A percentile compares a stretch with the other conserved stretches of the same genome.
phyloP scores from a whole-genome alignment of 2,113 vertebrate species.

The Colossoma macropomum region DNA sequence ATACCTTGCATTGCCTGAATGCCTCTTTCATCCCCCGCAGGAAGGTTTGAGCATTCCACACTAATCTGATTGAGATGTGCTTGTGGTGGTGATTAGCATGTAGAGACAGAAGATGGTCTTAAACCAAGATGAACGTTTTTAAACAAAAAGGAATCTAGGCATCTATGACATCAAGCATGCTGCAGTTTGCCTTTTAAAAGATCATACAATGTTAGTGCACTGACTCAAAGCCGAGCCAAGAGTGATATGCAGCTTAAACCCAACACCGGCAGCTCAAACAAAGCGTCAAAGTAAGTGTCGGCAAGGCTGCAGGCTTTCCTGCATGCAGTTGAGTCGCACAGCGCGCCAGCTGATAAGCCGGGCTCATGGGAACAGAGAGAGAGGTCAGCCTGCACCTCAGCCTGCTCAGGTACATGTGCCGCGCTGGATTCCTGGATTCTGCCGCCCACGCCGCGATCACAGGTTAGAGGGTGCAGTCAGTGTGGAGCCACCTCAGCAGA shows the following conservation, averaged over 20 bases:
- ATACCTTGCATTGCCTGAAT: slow-evolving; percentile 52
- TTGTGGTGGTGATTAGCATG: slow-evolving; percentile 28
- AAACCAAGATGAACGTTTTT: background rate
- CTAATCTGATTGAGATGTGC: slow-evolving; percentile 50
- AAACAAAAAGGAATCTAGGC: background rate
- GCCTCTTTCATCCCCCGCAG: slow-evolving; percentile 39
- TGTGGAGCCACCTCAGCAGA: slow-evolving; percentile 56
- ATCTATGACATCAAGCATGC: background rate
- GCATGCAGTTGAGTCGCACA: slow-evolving; percentile 19
- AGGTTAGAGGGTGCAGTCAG: slow-evolving; percentile 59
- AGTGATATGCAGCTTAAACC: background rate
- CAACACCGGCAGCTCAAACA: background rate
- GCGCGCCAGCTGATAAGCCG: slow-evolving; percentile 45
- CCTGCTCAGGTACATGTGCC: slow-evolving; percentile 51
- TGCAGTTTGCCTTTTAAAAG: background rate
- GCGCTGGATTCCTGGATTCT: slow-evolving; percentile 36
- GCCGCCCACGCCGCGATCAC: slow-evolving; percentile 50
- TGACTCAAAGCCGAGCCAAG: background rate
- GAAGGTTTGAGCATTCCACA: slow-evolving; percentile 41
- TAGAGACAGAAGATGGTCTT: background rate
- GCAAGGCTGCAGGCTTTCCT: slow-evolving; percentile 6
- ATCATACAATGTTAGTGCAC: background rate
- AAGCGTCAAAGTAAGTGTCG: background rate
- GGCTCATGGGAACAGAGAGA: slow-evolving; percentile 25
- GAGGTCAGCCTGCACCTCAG: slow-evolving; percentile 49